Base-by-base conservation (phyloP, 2,113 vertebrate species). In the Clupea harengus region DNA sequence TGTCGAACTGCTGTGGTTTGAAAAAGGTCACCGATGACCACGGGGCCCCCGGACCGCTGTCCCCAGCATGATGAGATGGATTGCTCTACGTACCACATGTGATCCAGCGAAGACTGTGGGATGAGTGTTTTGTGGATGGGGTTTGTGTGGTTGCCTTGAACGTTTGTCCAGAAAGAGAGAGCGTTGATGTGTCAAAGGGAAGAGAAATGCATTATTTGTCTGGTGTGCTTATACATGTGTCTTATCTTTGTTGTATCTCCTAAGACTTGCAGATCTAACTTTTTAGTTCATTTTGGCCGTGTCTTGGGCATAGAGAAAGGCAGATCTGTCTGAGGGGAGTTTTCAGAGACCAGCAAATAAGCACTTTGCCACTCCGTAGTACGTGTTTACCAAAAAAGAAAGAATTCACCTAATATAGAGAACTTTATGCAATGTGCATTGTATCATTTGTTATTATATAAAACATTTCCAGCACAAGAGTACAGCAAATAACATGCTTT, bases 21-120 rank as follows among this genome's bases (percentile, higher is more conserved):
- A 32, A 78, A 78, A 78, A 78, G 72, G 72, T 78, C 72, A 78
- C 32, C 5, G 32, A 17, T 78, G 72, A 32, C 72, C 72, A 78
- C 3, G 9, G 72, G 72, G 72, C 25, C 13, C 72, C 72, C 11
- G 13, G 64, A 32, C 64, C 11, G 32, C 32, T 60, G 54, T 60
- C 54, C 54, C 54, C 20, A 9, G 4, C 72, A 39, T 5, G 0
- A 11, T 0, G 13, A 78, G 72, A 78, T 17, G 72, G 72, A 78
- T 78, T 39, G 72, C 10, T 39, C 3, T 17, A 78, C 13, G 9
- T 39, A 78, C 72, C 17, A 78, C 39, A 39, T 39, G 72, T 39
- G 25, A 32, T 44, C 10, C 13, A 67, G 25, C 17, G 11, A 3
- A 78, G 72, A 78, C 72, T 39, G 13, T 22, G 54, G 18, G 18